Conservation (phyloP, 2,113 vertebrate genomes). For the Haemorhous mexicanus region DNA sequence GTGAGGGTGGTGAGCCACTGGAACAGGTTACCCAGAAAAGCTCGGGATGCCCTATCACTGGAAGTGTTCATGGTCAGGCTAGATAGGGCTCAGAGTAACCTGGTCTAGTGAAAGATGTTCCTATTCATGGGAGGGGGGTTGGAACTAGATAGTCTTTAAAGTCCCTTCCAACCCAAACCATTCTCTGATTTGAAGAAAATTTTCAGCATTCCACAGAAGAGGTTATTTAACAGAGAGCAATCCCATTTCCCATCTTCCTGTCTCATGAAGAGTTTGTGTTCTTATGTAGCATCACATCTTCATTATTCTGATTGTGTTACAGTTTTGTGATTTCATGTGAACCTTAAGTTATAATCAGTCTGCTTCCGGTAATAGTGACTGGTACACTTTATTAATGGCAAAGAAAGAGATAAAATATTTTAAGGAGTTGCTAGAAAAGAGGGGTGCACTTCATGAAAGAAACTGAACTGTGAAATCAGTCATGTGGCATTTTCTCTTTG, state of each 20-base stretch:
- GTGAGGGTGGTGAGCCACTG: background rate
- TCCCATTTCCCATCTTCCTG: background rate
- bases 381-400: background rate
- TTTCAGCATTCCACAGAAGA: background rate
- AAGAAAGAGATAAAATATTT: background rate
- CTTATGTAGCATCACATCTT: background rate
- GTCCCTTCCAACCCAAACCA: background rate
- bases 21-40: background rate
- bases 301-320: background rate
- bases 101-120: background rate
- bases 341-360: background rate
- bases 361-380: background rate
- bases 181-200: background rate
- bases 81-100: background rate
- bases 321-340: background rate
- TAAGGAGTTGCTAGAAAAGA: background rate
- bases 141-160: background rate
- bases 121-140: background rate
- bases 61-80: background rate
- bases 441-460: background rate
- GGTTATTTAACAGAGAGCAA: background rate
- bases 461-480: background rate
- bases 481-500: background rate
- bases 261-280: background rate
- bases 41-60: background rate